Percentiles rank a stretch among this genome's conserved stretches.
Conservation (phyloP, 2,888 invertebrate genomes). For the Polydrusus pterygomalis region DNA sequence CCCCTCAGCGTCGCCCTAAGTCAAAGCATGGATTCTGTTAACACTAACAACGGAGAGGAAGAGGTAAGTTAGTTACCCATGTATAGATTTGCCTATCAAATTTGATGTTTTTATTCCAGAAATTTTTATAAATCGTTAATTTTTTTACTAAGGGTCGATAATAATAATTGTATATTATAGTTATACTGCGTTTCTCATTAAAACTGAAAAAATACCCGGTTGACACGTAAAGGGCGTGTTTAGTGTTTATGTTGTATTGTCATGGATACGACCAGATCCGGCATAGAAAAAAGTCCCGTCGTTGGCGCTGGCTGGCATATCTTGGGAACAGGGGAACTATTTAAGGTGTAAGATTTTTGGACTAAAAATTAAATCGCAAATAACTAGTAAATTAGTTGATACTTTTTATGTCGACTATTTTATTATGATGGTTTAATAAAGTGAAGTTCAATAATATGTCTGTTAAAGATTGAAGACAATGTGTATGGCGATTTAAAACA, state of each 20-base stretch:
- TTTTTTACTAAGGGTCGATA: too few relatives aligned
- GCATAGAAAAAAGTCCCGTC: neutral
- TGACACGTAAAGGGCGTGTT: conserved; percentile 6
- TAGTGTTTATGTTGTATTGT: conserved; percentile 36
- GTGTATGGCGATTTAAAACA: too few relatives aligned
- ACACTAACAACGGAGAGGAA: conserved; percentile 96
- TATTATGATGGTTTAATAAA: too few relatives aligned
- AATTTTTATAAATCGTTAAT: neutral
- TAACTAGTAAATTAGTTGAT: too few relatives aligned
- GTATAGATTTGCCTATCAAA: neutral
- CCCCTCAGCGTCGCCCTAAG: conserved; percentile 87
- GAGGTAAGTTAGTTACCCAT: conserved; percentile 86
- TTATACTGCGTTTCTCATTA: neutral
- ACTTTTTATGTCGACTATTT: too few relatives aligned
- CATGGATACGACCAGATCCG: conserved; percentile 38
- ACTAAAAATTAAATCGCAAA: too few relatives aligned
- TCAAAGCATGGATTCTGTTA: conserved; percentile 98
- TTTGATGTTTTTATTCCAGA: neutral
- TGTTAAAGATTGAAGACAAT: too few relatives aligned
- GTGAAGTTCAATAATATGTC: too few relatives aligned
- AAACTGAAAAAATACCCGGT: neutral
- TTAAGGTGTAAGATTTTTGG: too few relatives aligned
- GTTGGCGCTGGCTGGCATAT: neutral
- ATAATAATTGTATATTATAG: too few relatives aligned
- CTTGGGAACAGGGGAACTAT: neutral